Evolutionary conservation across 2,888 invertebrate species (phyloP), one percentile per base, ranked within the genome.

Genomic region (Tipula unca): DNA sequence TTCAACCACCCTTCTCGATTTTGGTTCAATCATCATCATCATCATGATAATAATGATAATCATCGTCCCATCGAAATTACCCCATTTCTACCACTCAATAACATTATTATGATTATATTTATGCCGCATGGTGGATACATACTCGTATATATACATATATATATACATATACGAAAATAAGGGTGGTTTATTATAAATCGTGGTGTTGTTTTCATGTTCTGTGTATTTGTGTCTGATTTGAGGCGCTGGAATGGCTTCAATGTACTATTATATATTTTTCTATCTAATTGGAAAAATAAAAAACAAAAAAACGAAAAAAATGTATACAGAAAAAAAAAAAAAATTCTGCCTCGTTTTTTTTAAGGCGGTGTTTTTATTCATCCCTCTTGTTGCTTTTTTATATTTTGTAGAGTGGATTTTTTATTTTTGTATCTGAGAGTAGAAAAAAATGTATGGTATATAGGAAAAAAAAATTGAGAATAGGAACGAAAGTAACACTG

Each of bases 221-320:
- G 14, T 69, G 4, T 25, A 20, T 69, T 3, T 69, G 25, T 69
- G 13, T 25, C 10, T 69, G 69, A 25, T 69, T 25, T 69, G 69
- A 69, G 69, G 10, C n/a, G n/a, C 13, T 69, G 69, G 69, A 20
- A 69, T 69, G 69, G 69, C 20, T 69, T 69, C 25, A 69, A 69
- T 69, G 69, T 69, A 69, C 69, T 69, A 69, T 84, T 84, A 84
- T 84, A 35, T 35, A 84, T 84, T 84, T 84, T 84, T 17, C 83
- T 84, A 84, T 84, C 35, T 84, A 84, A 84, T 29, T 84, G 83
- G 83, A 35, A 84, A 84, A 84, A 84, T 84, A 35, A 29, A 82
- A 82, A 82, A n/a, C n/a, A n/a, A n/a, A n/a, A n/a, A n/a, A n/a
- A n/a, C n/a, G n/a, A n/a, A n/a, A 69, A 69, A 69, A 69, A 25